Percentiles rank a stretch among this genome's conserved stretches.
Conservation (phyloP, 1,140 invertebrate species). For the Ladona fulva region DNA sequence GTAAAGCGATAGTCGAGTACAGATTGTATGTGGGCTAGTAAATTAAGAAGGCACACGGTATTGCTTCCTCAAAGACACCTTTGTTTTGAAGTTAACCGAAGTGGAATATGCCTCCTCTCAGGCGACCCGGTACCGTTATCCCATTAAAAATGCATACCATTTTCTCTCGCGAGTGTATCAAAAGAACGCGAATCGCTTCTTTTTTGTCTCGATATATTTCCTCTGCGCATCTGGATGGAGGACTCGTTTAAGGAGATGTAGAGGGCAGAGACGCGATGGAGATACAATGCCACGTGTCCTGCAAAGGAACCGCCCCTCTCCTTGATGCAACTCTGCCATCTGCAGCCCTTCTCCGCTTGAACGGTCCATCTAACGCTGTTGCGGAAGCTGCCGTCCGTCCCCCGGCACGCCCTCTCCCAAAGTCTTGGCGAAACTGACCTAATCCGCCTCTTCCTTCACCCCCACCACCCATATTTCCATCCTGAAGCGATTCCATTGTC, state of each 20-base stretch:
- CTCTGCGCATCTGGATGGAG: background rate
- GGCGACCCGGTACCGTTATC: no score
- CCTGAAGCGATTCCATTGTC: background rate
- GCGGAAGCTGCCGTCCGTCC: background rate
- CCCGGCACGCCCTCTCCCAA: background rate
- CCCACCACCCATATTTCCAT: background rate
- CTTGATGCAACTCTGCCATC: background rate
- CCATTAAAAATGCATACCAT: no score
- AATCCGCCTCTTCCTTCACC: background rate
- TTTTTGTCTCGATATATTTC: background rate
- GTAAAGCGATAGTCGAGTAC: no score
- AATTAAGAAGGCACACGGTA: no score
- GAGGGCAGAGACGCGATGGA: background rate
- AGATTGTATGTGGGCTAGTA: no score
- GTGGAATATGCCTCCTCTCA: no score
- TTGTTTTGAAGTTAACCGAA: no score
- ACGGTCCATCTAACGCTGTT: background rate
- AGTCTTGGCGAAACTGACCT: slow-evolving; percentile 1
- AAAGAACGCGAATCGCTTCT: no score
- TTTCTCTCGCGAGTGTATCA: no score
- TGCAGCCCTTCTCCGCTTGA: background rate
- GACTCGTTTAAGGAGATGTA: background rate
- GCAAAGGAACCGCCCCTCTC: background rate
- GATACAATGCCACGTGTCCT: background rate
- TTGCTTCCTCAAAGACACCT: no score